Conservation (phyloP, 2,888 invertebrate species). For the Philhelius pedissequus region DNA sequence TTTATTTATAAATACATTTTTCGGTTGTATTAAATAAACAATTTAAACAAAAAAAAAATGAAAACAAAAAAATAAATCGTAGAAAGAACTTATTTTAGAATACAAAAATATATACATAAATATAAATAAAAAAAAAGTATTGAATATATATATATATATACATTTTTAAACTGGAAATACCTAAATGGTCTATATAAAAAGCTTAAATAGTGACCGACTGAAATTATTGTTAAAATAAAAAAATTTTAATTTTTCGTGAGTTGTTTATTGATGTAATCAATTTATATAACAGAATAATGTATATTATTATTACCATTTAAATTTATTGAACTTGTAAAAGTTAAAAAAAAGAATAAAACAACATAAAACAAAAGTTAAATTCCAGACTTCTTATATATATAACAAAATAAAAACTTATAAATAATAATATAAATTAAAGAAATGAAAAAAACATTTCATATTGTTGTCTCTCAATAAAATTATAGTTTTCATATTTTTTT, state of each 20-base stretch:
- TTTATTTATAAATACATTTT: conserved; percentile 1
- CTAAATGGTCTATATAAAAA: conserved; percentile 65
- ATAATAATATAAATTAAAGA: not conserved
- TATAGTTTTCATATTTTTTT: not conserved
- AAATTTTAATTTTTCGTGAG: conserved; percentile 50
- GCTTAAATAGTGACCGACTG: conserved; percentile 65
- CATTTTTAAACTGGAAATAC: conserved; percentile 68
- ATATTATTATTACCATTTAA: conserved; percentile 37
- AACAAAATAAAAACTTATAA: conserved; percentile 2
- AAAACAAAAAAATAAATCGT: conserved; percentile 34
- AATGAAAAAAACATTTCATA: not conserved
- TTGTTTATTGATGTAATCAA: conserved; percentile 62
- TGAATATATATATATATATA: conserved; percentile 55
- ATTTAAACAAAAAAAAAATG: not conserved
- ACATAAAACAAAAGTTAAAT: conserved; percentile 35
- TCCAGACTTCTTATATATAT: conserved; percentile 61
- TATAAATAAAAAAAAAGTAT: conserved; percentile 40
- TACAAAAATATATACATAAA: conserved; percentile 58
- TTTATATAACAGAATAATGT: conserved; percentile 43
- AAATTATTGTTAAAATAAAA: conserved; percentile 66
- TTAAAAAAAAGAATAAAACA: conserved; percentile 21
- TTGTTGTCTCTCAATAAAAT: conserved; percentile 7
- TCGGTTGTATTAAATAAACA: conserved; percentile 42
- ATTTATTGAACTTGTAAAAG: conserved; percentile 23
- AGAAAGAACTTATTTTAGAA: conserved; percentile 66